Percentiles rank a stretch among this genome's conserved stretches.
Conservation (phyloP, 2,797 vertebrate species). For the Mus minutoides region DNA sequence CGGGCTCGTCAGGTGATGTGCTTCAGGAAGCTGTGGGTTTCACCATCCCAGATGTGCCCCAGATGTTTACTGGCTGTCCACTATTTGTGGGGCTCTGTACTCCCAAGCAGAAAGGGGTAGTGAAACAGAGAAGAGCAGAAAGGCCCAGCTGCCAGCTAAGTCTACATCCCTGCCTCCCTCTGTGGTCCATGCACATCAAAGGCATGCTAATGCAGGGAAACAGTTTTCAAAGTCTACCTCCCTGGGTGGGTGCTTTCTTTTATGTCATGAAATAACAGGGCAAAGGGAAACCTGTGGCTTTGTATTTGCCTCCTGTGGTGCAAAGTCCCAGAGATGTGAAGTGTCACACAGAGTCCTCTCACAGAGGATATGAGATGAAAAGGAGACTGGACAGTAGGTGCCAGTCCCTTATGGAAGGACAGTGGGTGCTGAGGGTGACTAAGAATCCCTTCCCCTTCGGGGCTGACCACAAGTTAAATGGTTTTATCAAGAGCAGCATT, state of each 20-base stretch:
- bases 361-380: conserved; percentile 32
- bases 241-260: conserved; percentile 66
- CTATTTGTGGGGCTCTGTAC: background rate
- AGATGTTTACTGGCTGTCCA: background rate
- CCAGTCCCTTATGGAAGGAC: background rate
- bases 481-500: background rate
- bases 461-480: background rate
- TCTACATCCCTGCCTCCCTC: background rate
- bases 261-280: conserved; percentile 64
- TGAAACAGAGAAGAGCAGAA: background rate
- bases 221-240: conserved; percentile 42
- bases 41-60: background rate
- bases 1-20: background rate
- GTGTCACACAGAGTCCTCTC: conserved; percentile 2
- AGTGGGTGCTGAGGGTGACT: background rate
- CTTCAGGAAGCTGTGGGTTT: background rate
- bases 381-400: background rate
- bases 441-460: background rate
- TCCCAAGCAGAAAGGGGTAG: background rate
- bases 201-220: background rate
- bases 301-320: conserved; percentile 56
- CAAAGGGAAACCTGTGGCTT: conserved; percentile 59
- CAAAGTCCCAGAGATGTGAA: conserved; percentile 66
- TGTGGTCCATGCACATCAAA: conserved; percentile 59
- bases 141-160: background rate